Conservation (phyloP, 2,888 invertebrate genomes). For the Ditula angustiorana region DNA sequence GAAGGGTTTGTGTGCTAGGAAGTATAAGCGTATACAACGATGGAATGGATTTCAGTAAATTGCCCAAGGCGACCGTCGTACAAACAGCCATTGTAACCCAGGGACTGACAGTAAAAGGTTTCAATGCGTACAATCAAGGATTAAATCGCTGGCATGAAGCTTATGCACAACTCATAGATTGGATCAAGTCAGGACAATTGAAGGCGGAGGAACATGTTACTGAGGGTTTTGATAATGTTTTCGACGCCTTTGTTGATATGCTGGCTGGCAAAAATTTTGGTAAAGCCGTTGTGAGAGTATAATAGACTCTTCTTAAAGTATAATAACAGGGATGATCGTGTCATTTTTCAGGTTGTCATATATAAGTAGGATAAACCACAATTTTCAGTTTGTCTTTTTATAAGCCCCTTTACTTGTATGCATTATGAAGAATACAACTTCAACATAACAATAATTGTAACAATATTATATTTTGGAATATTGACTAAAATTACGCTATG, state of each 20-base stretch:
- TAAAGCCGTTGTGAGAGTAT: conserved; percentile 88
- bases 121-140: conserved; percentile 73
- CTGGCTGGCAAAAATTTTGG: conserved; percentile 86
- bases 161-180: conserved; percentile 78
- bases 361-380: no score
- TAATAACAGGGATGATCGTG: no score
- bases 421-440: no score
- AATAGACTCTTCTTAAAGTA: no score
- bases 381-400: no score
- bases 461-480: no score
- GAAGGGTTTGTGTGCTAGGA: conserved; percentile 87
- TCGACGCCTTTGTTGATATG: conserved; percentile 2
- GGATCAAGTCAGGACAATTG: conserved; percentile 86
- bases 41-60: conserved; percentile 45
- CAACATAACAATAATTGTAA: no score
- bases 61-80: conserved; percentile 70
- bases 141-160: conserved; percentile 81
- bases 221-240: conserved; percentile 86
- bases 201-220: conserved; percentile 86
- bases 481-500: no score
- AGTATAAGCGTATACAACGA: conserved; percentile 85
- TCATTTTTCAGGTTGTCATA: no score
- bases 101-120: conserved; percentile 85
- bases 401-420: no score
- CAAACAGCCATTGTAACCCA: conserved; percentile 78